Evolutionary conservation across 23 tunicate species (phyloP).

Genomic region (Ciona savignyi): DNA sequence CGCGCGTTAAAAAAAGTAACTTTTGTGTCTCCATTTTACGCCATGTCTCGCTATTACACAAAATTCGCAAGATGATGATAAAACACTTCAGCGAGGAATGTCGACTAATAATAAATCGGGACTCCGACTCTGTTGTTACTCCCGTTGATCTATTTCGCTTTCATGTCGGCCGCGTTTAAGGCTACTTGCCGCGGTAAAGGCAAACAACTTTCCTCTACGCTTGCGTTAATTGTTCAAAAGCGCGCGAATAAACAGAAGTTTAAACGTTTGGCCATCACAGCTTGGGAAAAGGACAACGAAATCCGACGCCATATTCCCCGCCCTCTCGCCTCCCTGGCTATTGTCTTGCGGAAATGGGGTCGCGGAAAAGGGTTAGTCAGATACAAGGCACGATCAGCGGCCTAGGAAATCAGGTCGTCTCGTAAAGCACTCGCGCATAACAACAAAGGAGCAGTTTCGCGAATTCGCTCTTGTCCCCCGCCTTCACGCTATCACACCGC

Average conservation of each 20-base stretch:
- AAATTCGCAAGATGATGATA: too few species aligned
- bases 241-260: background rate
- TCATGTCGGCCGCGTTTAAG: background rate
- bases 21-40: too few species aligned
- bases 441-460: background rate
- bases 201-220: background rate
- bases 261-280: background rate
- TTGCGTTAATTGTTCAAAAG: background rate
- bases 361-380: constrained; percentile 1
- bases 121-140: too few species aligned
- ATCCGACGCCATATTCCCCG: background rate
- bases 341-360: constrained; percentile 1
- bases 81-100: background rate
- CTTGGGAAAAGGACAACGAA: background rate
- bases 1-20: too few species aligned
- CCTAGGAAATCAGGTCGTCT: constrained; percentile 1
- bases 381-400: background rate
- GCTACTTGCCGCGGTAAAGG: background rate
- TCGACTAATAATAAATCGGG: background rate
- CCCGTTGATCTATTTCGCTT: background rate
- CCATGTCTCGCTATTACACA: too few species aligned
- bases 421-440: background rate
- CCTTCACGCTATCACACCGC: background rate
- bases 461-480: background rate
- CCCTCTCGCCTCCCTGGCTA: background rate